Evolutionary conservation across 2,797 vertebrate genomes (phyloP), one percentile per base, ranked within the genome.

Genomic region (Sorex maritimensis): DNA sequence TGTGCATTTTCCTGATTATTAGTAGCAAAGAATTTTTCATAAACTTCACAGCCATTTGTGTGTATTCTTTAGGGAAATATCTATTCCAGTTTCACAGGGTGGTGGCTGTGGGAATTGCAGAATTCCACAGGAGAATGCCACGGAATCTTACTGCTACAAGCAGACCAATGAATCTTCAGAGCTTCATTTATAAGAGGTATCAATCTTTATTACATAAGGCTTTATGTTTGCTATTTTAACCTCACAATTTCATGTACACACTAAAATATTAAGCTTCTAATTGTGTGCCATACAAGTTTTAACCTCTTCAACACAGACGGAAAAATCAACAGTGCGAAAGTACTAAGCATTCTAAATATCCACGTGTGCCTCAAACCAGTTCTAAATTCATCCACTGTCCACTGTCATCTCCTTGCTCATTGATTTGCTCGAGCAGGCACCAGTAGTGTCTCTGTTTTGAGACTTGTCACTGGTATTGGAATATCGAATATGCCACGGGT

Each of bases 31-130:
- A 52, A 23, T 92, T 65, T 73, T 92, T 74, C 46, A 72, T 74
- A 67, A n/a, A 67, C 11, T 21, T 65, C 15, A 21, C 52, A 28
- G 30, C 13, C 34, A 81, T 74, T 26, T 52, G 17, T 14, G 65
- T 44, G 14, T 92, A 69, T 80, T 58, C 44, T 55, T 71, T 63
- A 41, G 5, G 38, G 9, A 84, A 79, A 79, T n/a, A 21, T 5
- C 6, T 81, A 21, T 52, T 1, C 14, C 85, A 79, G 68, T 14
- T 86, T 94, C 72, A 34, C 24, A 73, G n/a, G 26, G 46, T 46
- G 12, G 34, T 30, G 1, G 14, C 0, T 1, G 3, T 15, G 1
- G 0, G 46, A 41, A 44, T 58, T 14, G 58, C 1, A 89, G 65
- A 30, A 91, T 44, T 81, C 74, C 69, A 2, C 4, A 9, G 46